These are phyloP conservation scores for Leptinotarsa defecta DNA, from an alignment of 1,140 invertebrate genomes.

Conservation along the genomic window DNA sequence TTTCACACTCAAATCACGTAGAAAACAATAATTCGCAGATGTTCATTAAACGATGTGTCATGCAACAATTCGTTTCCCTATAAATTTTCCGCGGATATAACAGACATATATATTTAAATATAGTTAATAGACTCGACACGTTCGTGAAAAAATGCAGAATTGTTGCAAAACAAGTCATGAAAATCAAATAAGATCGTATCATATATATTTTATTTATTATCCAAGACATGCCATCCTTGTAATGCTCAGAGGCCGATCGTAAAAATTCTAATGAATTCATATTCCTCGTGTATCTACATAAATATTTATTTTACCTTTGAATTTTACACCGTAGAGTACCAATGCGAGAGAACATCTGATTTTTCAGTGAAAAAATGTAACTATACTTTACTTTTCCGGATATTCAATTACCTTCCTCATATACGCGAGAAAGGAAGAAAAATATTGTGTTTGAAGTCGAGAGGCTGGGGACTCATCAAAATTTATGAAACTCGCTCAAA, in stretches of 20 bases:
- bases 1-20: neutral
- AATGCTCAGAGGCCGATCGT: neutral
- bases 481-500: no score
- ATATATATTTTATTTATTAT: neutral
- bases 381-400: no score
- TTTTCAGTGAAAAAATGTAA: no score
- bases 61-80: neutral
- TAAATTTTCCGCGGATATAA: neutral
- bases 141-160: constrained; percentile 2
- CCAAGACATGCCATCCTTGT: neutral
- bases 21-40: neutral
- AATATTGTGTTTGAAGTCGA: no score
- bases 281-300: neutral
- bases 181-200: neutral
- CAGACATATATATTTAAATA: neutral
- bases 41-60: neutral
- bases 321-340: no score
- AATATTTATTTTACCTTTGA: neutral
- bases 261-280: neutral
- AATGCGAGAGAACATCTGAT: no score
- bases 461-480: no score
- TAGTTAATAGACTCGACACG: neutral
- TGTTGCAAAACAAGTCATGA: neutral
- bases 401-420: no score
- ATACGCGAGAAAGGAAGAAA: no score